These are phyloP conservation scores for Steinernema hermaphroditum DNA, from an alignment of 2,888 invertebrate species.

Conservation along the genomic window DNA sequence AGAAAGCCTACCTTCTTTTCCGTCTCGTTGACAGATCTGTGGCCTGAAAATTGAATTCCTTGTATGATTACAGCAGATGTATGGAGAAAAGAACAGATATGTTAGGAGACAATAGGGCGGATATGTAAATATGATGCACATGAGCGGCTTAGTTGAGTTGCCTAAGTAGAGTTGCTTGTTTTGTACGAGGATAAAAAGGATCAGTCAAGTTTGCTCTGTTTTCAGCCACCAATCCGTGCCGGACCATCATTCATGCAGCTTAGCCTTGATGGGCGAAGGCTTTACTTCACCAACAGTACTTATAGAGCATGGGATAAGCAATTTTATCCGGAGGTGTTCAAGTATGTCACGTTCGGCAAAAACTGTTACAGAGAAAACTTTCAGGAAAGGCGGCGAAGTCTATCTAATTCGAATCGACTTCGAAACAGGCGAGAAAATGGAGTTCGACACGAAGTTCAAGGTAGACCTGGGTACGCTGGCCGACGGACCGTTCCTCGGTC, in stretches of 20 bases:
- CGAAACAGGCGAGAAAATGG: slow-evolving; percentile 14
- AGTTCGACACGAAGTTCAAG: not conserved
- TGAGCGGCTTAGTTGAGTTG: too few species aligned
- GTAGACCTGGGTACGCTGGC: not conserved
- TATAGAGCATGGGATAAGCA: slow-evolving; percentile 7
- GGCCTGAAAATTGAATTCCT: too few species aligned
- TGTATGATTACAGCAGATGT: too few species aligned
- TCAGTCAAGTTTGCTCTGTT: not conserved
- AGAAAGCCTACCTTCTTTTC: too few species aligned
- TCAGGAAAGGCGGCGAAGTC: not conserved
- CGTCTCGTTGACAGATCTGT: too few species aligned
- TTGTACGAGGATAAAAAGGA: too few species aligned
- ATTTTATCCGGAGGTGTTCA: slow-evolving; percentile 1
- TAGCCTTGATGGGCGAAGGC: not conserved
- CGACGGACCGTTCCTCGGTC: slow-evolving; percentile 3
- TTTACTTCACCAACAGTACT: slow-evolving; percentile 1
- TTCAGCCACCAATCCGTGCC: not conserved
- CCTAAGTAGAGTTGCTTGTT: too few species aligned
- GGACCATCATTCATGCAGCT: slow-evolving; percentile 22
- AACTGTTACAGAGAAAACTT: too few species aligned
- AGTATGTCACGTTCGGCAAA: too few species aligned
- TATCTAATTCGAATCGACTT: not conserved
- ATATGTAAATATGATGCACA: too few species aligned
- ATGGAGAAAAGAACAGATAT: too few species aligned
- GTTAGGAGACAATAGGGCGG: too few species aligned